These are phyloP conservation scores for Trichacis sp. DNA, from an alignment of 2,888 invertebrate genomes.

Conservation along the genomic window DNA sequence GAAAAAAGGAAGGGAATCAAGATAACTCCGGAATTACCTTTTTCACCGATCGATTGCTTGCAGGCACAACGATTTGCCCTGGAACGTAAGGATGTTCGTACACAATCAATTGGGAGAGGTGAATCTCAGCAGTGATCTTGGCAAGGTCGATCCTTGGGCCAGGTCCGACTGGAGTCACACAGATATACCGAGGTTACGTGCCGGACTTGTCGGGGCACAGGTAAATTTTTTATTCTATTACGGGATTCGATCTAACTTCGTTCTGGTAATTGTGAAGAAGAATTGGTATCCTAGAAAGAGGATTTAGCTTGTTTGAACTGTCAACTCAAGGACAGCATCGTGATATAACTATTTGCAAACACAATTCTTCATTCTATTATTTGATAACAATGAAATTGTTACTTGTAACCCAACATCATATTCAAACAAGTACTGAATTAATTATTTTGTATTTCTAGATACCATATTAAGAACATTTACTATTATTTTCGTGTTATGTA, in stretches of 20 bases:
- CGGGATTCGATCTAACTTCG: neutral
- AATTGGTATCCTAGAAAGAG: too few species aligned
- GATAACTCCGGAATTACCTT: slow-evolving; percentile 5
- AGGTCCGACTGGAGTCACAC: slow-evolving; percentile 92
- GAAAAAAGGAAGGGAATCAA: neutral
- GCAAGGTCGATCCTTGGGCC: slow-evolving; percentile 84
- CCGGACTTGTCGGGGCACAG: slow-evolving; percentile 90
- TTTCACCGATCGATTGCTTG: slow-evolving; percentile 24
- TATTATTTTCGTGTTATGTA: too few species aligned
- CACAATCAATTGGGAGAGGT: slow-evolving; percentile 75
- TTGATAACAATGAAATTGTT: too few species aligned
- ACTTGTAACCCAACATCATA: too few species aligned
- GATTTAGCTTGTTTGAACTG: too few species aligned
- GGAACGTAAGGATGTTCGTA: slow-evolving; percentile 90
- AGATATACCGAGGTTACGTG: slow-evolving; percentile 85
- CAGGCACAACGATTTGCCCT: slow-evolving; percentile 87
- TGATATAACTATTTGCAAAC: too few species aligned
- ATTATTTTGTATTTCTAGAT: too few species aligned
- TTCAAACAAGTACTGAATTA: too few species aligned
- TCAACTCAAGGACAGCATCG: too few species aligned
- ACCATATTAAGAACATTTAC: too few species aligned
- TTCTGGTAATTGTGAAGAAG: too few species aligned
- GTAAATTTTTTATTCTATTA: slow-evolving; percentile 55
- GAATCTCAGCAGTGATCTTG: slow-evolving; percentile 69
- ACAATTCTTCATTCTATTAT: too few species aligned